phyloP scores from a whole-genome alignment of 2,113 vertebrate species.

The Gnathonemus longibarbis region DNA sequence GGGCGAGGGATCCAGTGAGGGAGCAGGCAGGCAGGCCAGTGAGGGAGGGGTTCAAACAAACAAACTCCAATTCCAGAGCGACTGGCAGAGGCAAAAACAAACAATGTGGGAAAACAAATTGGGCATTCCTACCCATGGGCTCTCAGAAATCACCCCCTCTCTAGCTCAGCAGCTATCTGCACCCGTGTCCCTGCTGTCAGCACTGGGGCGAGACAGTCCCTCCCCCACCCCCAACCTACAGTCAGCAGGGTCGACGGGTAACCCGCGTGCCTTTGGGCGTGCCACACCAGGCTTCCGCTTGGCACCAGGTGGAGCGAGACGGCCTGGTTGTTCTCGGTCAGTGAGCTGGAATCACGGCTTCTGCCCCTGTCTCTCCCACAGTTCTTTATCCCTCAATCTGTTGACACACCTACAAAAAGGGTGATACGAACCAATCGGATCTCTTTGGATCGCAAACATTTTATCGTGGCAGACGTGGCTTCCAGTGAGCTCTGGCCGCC shows the following conservation, averaged over 20 bases:
- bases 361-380: background rate
- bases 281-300: background rate
- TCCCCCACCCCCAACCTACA: background rate
- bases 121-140: constrained; percentile 58
- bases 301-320: background rate
- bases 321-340: background rate
- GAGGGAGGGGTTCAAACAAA: background rate
- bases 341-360: background rate
- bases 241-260: background rate
- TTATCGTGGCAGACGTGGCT: background rate
- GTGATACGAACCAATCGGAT: background rate
- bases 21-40: background rate
- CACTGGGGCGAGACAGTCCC: background rate
- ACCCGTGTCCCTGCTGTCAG: constrained; percentile 13
- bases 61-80: constrained; percentile 39
- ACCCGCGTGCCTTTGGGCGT: background rate
- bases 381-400: background rate
- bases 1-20: background rate
- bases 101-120: constrained; percentile 56
- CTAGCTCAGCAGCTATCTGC: constrained; percentile 33
- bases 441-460: background rate
- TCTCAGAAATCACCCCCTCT: constrained; percentile 33
- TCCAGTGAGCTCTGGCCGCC: constrained; percentile 36
- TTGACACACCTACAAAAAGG: background rate
- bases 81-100: constrained; percentile 44